phyloP scores from a whole-genome alignment of 2,797 vertebrate genomes.

The Sciaenops ocellatus region DNA sequence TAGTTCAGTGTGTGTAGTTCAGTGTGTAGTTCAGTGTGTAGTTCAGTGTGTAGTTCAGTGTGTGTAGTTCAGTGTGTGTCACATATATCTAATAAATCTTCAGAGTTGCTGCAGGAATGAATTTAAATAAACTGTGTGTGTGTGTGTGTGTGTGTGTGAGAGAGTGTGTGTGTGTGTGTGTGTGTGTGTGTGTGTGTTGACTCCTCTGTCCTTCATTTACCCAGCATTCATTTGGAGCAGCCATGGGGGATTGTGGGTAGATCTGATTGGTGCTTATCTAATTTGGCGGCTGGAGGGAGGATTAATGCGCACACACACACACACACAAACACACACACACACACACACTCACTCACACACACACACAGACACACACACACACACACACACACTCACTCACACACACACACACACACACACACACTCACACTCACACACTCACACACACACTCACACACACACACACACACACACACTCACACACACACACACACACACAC shows the following conservation, averaged over 20 bases:
- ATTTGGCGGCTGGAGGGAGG: conserved; percentile 31
- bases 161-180: background rate
- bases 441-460: conserved; percentile 12
- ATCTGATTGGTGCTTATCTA: conserved; percentile 58
- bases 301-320: conserved; percentile 18
- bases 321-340: conserved; percentile 9
- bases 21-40: too few species aligned
- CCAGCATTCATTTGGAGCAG: conserved; percentile 31
- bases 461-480: conserved; percentile 9
- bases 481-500: conserved; percentile 13
- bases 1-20: too few species aligned
- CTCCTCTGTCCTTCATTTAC: conserved; percentile 43
- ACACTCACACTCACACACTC: too few species aligned
- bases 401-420: conserved; percentile 7
- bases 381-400: too few species aligned
- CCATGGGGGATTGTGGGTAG: conserved; percentile 32
- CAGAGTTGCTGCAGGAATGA: conserved; percentile 5
- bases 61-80: too few species aligned
- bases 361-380: too few species aligned
- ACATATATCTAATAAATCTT: conserved; percentile 4
- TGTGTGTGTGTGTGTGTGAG: too few species aligned
- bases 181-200: conserved; percentile 15
- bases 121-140: background rate
- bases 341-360: conserved; percentile 18
- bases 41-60: too few species aligned